Percentiles rank a stretch among this genome's conserved stretches.
Evolutionary conservation across 2,888 invertebrate genomes (phyloP).

Genomic region (Seira ritae): DNA sequence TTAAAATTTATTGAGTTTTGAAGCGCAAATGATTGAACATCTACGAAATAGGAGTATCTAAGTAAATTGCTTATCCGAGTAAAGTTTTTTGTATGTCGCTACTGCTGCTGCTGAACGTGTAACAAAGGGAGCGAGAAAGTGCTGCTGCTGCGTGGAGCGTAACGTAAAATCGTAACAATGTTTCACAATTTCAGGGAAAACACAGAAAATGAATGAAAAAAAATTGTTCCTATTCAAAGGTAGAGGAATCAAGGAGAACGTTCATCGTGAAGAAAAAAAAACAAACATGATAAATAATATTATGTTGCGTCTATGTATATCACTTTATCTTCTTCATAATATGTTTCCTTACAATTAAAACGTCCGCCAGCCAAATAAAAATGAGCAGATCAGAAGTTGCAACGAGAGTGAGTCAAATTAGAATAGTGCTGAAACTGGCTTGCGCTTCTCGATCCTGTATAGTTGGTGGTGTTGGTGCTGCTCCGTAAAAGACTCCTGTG

Average conservation of each 20-base stretch:
- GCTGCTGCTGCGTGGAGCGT: background rate
- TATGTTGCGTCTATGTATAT: conserved; percentile 3
- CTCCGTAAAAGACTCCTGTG: background rate
- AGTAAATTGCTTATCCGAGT: background rate
- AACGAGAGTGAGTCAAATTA: background rate
- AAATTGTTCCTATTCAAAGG: background rate
- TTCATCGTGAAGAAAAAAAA: background rate
- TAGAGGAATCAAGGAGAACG: too few species aligned
- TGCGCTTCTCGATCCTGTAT: background rate
- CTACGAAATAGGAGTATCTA: too few species aligned
- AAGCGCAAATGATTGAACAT: too few species aligned
- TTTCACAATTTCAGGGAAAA: background rate
- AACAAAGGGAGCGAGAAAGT: background rate
- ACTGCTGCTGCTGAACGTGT: too few species aligned
- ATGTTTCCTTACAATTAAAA: conserved; percentile 11
- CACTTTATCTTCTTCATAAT: background rate
- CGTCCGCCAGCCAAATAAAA: background rate
- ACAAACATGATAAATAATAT: background rate
- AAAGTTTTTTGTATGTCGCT: too few species aligned
- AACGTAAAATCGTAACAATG: background rate
- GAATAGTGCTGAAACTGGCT: conserved; percentile 3
- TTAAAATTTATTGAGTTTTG: too few species aligned
- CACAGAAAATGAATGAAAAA: background rate
- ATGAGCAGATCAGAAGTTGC: conserved; percentile 5
- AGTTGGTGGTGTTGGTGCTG: too few species aligned